Evolutionary conservation across 2,797 vertebrate species (phyloP).

Genomic region (Gambusia yucatana): DNA sequence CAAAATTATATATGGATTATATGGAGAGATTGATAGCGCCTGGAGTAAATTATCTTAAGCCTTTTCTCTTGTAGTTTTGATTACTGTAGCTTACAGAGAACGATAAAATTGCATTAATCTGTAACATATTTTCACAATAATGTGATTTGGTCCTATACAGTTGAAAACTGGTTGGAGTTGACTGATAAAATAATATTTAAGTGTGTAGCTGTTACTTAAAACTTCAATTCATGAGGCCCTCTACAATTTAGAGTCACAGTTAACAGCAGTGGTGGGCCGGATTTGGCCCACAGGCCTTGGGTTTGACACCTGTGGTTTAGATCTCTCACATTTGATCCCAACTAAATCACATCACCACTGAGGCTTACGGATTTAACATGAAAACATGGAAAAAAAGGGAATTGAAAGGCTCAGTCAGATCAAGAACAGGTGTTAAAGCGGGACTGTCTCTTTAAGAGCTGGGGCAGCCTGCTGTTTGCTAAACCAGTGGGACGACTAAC

Average conservation of each 20-base stretch:
- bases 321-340: neutral
- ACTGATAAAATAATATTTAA: no score
- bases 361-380: neutral
- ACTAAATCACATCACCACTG: neutral
- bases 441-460: neutral
- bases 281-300: no score
- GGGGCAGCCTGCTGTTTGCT: constrained; percentile 31
- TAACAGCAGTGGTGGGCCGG: no score
- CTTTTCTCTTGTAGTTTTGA: neutral
- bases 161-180: no score
- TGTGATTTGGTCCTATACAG: no score
- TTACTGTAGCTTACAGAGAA: neutral
- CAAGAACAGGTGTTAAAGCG: neutral
- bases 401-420: neutral
- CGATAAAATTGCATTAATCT: no score
- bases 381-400: neutral
- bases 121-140: no score
- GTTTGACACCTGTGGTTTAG: neutral
- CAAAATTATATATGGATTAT: neutral
- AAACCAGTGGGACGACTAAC: constrained; percentile 64
- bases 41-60: neutral
- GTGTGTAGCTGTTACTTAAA: no score
- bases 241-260: no score
- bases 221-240: no score
- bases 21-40: neutral